A percentile compares a stretch with the other conserved stretches of the same genome.
Evolutionary conservation across 2,888 invertebrate genomes (phyloP).

Genomic region (Dicyrtoma fusca): DNA sequence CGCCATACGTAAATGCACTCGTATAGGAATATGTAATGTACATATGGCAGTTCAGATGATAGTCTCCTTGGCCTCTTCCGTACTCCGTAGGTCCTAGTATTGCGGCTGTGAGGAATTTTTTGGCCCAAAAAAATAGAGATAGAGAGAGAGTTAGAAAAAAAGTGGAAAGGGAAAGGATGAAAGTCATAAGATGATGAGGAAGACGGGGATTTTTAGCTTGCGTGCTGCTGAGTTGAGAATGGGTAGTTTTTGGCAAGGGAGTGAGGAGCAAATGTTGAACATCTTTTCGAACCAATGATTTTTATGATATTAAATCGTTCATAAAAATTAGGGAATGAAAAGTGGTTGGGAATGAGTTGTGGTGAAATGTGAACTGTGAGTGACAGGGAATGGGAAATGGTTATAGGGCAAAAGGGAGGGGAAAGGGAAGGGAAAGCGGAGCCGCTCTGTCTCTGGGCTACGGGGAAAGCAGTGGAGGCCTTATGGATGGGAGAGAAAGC

Average conservation of each 20-base stretch:
- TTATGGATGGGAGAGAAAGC: not conserved
- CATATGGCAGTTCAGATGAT: too few relatives aligned
- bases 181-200: too few relatives aligned
- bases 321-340: conserved; percentile 22
- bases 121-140: too few relatives aligned
- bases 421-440: conserved; percentile 16
- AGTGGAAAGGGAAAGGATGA: not conserved
- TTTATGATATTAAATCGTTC: conserved; percentile 38
- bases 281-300: conserved; percentile 40
- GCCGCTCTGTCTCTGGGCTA: conserved; percentile 38
- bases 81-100: too few relatives aligned
- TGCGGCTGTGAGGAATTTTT: too few relatives aligned
- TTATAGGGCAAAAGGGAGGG: not conserved
- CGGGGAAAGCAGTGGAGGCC: conserved; percentile 33
- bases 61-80: too few relatives aligned
- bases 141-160: not conserved
- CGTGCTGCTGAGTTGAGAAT: conserved; percentile 15
- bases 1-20: too few relatives aligned
- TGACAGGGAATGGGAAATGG: too few relatives aligned
- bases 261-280: conserved; percentile 31
- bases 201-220: not conserved
- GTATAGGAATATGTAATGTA: too few relatives aligned
- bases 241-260: conserved; percentile 22
- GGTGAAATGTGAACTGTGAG: conserved; percentile 20
- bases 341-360: conserved; percentile 37